Evolutionary conservation across 2,113 vertebrate genomes (phyloP).

Genomic region (Elaphurus davidianus): DNA sequence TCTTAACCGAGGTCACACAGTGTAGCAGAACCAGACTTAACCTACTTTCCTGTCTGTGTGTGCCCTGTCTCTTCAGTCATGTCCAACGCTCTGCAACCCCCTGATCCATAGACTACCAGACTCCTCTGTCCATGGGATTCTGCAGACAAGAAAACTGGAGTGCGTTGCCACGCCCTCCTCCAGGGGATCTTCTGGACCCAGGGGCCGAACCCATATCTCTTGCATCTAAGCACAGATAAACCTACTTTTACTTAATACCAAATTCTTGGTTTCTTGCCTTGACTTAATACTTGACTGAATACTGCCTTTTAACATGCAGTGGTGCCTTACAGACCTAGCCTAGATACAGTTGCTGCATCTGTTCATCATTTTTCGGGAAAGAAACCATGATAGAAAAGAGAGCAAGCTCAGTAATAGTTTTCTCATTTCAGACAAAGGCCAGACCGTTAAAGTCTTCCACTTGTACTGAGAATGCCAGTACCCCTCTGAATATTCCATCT

Average conservation of each 20-base stretch:
- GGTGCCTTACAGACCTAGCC: not conserved
- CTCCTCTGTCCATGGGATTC: not conserved
- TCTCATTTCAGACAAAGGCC: slow-evolving; percentile 42
- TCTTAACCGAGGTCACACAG: not conserved
- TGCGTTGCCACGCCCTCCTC: not conserved
- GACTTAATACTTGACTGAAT: not conserved
- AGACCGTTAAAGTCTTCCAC: slow-evolving; percentile 5
- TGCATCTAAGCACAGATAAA: not conserved
- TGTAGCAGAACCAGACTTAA: not conserved
- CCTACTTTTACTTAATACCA: not conserved
- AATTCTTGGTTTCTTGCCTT: not conserved
- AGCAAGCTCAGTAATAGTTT: slow-evolving; percentile 65
- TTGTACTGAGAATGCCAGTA: slow-evolving; percentile 24
- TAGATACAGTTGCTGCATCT: not conserved
- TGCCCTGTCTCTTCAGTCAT: not conserved
- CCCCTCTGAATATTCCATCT: slow-evolving; percentile 39
- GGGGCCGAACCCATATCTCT: not conserved
- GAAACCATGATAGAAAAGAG: not conserved
- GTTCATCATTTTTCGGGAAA: slow-evolving; percentile 13
- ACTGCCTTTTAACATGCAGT: not conserved
- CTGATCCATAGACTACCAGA: not conserved
- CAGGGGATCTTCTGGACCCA: not conserved
- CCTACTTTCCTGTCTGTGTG: not conserved
- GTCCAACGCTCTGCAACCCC: not conserved
- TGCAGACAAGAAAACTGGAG: not conserved